Evolutionary conservation across 2,888 invertebrate genomes (phyloP).

Genomic region (Smittia sp.): DNA sequence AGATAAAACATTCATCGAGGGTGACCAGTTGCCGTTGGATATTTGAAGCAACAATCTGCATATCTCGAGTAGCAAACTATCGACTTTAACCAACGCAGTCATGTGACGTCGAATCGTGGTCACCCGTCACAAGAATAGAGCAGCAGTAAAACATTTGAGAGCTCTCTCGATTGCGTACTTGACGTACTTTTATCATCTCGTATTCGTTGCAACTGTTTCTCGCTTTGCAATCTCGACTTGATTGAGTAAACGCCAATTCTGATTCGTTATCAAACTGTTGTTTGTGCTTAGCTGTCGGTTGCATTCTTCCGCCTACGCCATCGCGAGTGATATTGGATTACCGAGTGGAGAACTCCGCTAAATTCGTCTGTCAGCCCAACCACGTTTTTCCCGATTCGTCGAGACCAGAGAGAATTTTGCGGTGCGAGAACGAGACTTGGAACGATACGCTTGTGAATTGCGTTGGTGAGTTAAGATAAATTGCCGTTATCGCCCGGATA

Average conservation of each 20-base stretch:
- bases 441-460: slow-evolving; percentile 63
- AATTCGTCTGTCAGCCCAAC: slow-evolving; percentile 68
- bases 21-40: too few relatives aligned
- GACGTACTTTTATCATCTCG: neutral
- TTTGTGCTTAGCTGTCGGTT: slow-evolving; percentile 62
- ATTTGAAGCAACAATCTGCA: too few relatives aligned
- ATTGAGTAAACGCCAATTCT: neutral
- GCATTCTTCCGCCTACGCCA: slow-evolving; percentile 63
- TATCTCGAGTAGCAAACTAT: too few relatives aligned
- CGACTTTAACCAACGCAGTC: too few relatives aligned
- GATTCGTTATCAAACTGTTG: slow-evolving; percentile 41
- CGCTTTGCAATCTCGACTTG: neutral
- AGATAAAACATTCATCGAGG: too few relatives aligned
- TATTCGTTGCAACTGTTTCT: neutral
- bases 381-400: slow-evolving; percentile 67
- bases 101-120: too few relatives aligned
- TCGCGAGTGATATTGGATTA: slow-evolving; percentile 66
- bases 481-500: slow-evolving; percentile 17
- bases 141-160: neutral
- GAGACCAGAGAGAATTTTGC: slow-evolving; percentile 59
- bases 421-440: slow-evolving; percentile 68
- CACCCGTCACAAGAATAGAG: slow-evolving; percentile 14
- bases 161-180: neutral
- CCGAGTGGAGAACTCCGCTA: slow-evolving; percentile 63
- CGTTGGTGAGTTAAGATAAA: slow-evolving; percentile 57